Evolutionary conservation across 2,113 vertebrate species (phyloP), one percentile per base, ranked within the genome.

Genomic region (Heliornis fulica): DNA sequence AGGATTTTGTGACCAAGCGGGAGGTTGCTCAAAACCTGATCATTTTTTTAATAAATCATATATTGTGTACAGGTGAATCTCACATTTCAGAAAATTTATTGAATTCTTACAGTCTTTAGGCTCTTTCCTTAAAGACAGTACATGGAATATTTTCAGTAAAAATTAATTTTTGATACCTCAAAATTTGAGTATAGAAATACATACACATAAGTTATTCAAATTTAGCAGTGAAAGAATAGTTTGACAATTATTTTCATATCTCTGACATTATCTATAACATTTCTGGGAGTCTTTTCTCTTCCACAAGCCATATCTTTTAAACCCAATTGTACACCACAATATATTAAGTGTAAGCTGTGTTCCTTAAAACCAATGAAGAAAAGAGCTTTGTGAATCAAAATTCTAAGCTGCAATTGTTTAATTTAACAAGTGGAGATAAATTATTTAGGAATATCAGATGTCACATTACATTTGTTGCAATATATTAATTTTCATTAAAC

Each of bases 341-440:
- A 32, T 77, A 70, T 46, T 61, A 81, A 76, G n/a, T 20, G 28
- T 60, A 76, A 94, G 28, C 40, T 4, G 10, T 43, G 10, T 86
- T 95, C 36, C 32, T 81, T 72, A 48, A 57, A 88, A 46, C 4
- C 83, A 63, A 70, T 60, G 88, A 87, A 60, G 13, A 36, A 93
- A 81, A 71, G 38, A 48, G 6, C 69, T n/a, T 18, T 64, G 19
- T 85, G 57, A 94, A 81, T 90, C 21, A 56, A 68, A 84, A 63
- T 40, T 83, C 41, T 56, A 26, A 86, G 21, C 51, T 70, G 23
- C 51, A 89, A 45, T 45, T 80, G 36, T 94, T 95, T 96, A 71
- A 97, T 95, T 93, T 94, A 93, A 86, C 48, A 90, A 95, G 94
- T 90, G 50, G 40, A 96, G 94, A 92, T 93, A 6, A 90, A 89